Evolutionary conservation across 2,113 vertebrate genomes (phyloP), one percentile per base, ranked within the genome.

Genomic region (Seriola aureovittata): DNA sequence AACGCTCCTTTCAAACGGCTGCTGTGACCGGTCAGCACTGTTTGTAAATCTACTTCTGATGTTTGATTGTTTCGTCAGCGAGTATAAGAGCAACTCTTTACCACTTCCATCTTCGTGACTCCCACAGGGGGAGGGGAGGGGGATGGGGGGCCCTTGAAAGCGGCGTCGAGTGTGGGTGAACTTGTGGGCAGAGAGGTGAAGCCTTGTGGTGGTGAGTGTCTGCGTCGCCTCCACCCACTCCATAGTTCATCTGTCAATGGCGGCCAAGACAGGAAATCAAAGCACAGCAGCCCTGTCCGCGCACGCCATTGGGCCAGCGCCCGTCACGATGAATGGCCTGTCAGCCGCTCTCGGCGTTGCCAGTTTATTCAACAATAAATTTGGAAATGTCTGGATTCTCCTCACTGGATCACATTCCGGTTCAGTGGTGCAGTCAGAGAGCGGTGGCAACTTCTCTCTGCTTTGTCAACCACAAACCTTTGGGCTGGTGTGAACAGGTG

Each of bases 301-400:
- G 77, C 85, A 90, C 57, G 46, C 85, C 90, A 92, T 71, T 89
- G 91, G 92, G 86, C 90, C 90, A 84, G 84, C 48, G 59, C 80
- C 88, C 69, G 23, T 76, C 77, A 82, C 81, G 90, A 95, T 93
- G 89, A 92, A 94, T 94, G 90, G 88, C 92, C 91, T 94, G 94
- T 94, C 94, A 93, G 78, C 88, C 40, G 63, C 88, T 84, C 75
- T 87, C 87, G 73, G 75, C 65, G 62, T 82, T 91, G 90, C 90
- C 90, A 90, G 89, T 94, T 95, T 95, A 95, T 95, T 94, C 90
- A 93, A 91, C 91, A 70, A 94, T 94, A 93, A 90, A 95, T 93
- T 94, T 94, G 89, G 85, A 92, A 93, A 95, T 93, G 92, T 92
- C 94, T 92, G 88, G 79, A 89, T 85, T 87, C 93, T 78, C 90